Evolutionary conservation across 2,888 invertebrate species (phyloP).

Genomic region (Dastarcus helophoroides): DNA sequence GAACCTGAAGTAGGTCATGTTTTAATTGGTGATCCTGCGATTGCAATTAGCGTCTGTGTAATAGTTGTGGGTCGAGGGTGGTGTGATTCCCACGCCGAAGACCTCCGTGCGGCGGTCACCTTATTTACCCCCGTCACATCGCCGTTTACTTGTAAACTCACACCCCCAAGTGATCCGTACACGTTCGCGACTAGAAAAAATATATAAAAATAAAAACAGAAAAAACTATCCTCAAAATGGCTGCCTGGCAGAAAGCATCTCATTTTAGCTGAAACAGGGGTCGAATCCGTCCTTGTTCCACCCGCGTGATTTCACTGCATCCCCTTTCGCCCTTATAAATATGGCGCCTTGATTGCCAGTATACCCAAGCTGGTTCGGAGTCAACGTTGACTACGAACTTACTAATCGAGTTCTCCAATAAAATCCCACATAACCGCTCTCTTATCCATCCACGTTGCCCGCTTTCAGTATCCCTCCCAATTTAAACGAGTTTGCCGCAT

Average conservation of each 20-base stretch:
- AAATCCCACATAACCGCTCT: slow-evolving; percentile 5
- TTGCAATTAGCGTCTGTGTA: slow-evolving; percentile 31
- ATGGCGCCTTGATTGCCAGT: slow-evolving; percentile 43
- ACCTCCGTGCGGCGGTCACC: slow-evolving; percentile 13
- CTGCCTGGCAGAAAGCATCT: slow-evolving; percentile 49
- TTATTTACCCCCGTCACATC: slow-evolving; percentile 24
- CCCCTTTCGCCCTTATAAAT: slow-evolving; percentile 42
- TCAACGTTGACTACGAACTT: slow-evolving; percentile 32
- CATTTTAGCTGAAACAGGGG: slow-evolving; percentile 41
- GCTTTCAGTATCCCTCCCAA: slow-evolving; percentile 21
- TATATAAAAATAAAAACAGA: slow-evolving; percentile 34
- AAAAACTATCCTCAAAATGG: slow-evolving; percentile 62
- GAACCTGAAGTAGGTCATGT: slow-evolving; percentile 26
- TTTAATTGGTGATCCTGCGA: slow-evolving; percentile 32
- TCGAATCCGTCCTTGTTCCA: slow-evolving; percentile 39
- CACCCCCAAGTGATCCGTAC: slow-evolving; percentile 38
- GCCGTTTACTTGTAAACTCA: slow-evolving; percentile 32
- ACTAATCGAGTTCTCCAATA: slow-evolving; percentile 20
- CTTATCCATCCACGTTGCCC: slow-evolving; percentile 14
- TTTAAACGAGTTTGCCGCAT: slow-evolving; percentile 32
- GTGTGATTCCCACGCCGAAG: not conserved
- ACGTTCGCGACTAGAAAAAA: slow-evolving; percentile 36
- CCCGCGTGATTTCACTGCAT: slow-evolving; percentile 39
- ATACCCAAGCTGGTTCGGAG: slow-evolving; percentile 36
- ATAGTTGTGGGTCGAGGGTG: slow-evolving; percentile 28